These are phyloP conservation scores for Neocrepidodera transversa DNA, from an alignment of 2,888 invertebrate genomes.

Conservation along the genomic window DNA sequence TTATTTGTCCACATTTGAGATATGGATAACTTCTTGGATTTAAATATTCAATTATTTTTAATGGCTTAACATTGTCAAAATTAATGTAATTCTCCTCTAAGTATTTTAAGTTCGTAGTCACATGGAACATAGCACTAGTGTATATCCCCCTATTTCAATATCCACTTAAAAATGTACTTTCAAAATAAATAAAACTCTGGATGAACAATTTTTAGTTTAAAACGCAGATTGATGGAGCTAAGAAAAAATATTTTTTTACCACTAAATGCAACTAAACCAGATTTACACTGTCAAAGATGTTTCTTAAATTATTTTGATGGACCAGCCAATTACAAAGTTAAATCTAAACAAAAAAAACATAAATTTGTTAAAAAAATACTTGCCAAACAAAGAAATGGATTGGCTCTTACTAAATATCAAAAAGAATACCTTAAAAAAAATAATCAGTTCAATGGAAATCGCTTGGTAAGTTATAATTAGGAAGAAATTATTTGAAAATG, in stretches of 20 bases:
- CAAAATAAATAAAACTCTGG: too few species aligned
- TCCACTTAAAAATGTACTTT: too few species aligned
- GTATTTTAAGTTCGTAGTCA: too few species aligned
- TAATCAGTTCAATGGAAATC: conserved; percentile 29
- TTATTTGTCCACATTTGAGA: too few species aligned
- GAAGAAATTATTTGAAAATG: too few species aligned
- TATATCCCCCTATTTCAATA: too few species aligned
- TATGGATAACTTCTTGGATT: too few species aligned
- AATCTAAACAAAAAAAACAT: conserved; percentile 23
- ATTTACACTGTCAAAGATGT: conserved; percentile 34
- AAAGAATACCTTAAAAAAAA: conserved; percentile 29
- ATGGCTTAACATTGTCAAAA: too few species aligned
- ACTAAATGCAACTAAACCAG: conserved; percentile 17
- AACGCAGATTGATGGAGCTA: conserved; percentile 34
- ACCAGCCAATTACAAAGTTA: conserved; percentile 33
- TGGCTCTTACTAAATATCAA: conserved; percentile 34
- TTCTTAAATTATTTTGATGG: conserved; percentile 34
- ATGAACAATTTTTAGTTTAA: conserved; percentile 35
- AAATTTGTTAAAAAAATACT: conserved; percentile 34
- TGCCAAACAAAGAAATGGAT: conserved; percentile 24
- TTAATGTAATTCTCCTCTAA: too few species aligned
- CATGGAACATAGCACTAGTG: too few species aligned
- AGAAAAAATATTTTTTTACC: conserved; percentile 30
- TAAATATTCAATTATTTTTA: too few species aligned
- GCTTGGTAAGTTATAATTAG: conserved; percentile 29